A percentile compares a stretch with the other conserved stretches of the same genome.
Evolutionary conservation across 2,113 vertebrate genomes (phyloP).

Genomic region (Cygnus buccinator): DNA sequence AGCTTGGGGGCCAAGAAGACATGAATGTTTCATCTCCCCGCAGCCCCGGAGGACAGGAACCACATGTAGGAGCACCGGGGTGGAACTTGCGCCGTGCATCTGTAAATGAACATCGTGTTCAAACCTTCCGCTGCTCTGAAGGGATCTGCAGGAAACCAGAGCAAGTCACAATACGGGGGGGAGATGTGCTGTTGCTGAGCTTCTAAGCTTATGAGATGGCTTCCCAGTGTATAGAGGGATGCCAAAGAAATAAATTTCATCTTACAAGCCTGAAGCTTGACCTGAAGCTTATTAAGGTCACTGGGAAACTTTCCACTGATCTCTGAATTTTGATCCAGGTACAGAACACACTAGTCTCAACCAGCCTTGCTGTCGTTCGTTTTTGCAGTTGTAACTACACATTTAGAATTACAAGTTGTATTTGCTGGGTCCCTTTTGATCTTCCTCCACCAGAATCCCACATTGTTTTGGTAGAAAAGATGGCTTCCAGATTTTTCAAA

Average conservation of each 20-base stretch:
- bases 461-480: neutral
- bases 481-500: neutral
- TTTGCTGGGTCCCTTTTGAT: neutral
- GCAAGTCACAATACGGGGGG: neutral
- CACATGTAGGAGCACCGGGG: neutral
- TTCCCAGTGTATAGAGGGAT: neutral
- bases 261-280: neutral
- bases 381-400: neutral
- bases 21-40: conserved; percentile 38
- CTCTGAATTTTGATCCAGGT: neutral
- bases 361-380: accelerated
- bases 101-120: neutral
- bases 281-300: neutral
- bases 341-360: neutral
- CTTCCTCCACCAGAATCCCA: neutral
- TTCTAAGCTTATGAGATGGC: neutral
- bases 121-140: neutral
- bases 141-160: neutral
- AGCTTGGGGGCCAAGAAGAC: neutral
- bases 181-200: neutral
- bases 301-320: neutral
- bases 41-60: neutral
- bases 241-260: neutral
- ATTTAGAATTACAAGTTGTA: neutral
- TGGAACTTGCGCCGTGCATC: neutral